Conservation (phyloP, 2,888 invertebrate species). For the Lacanobia oleracea region DNA sequence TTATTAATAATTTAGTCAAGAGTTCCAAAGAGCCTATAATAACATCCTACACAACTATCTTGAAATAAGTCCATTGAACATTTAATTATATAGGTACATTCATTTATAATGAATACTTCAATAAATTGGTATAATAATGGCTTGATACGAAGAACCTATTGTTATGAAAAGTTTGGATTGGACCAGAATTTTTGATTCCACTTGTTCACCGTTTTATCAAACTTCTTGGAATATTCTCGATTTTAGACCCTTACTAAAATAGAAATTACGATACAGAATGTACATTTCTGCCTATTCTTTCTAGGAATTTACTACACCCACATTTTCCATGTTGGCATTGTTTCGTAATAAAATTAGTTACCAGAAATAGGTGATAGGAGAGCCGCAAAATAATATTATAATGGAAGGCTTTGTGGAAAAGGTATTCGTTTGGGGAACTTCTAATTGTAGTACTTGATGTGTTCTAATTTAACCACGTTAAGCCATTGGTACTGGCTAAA, state of each 20-base stretch:
- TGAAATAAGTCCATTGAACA: neutral
- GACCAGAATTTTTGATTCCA: neutral
- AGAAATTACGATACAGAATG: neutral
- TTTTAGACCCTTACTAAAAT: neutral
- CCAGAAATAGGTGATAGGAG: no score
- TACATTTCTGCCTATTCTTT: neutral
- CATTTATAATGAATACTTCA: constrained; percentile 6
- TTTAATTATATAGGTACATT: neutral
- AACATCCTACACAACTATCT: constrained; percentile 4
- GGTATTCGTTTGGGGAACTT: no score
- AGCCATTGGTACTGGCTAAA: no score
- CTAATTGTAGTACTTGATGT: no score
- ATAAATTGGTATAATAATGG: constrained; percentile 9
- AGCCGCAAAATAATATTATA: neutral
- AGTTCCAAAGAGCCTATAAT: neutral
- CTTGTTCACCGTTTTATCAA: neutral
- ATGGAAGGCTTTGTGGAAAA: no score
- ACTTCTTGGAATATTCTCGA: neutral
- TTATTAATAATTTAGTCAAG: constrained; percentile 2
- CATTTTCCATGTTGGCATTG: neutral
- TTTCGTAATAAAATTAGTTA: neutral
- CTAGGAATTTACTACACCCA: neutral
- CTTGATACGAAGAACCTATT: neutral
- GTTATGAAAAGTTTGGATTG: constrained; percentile 5
- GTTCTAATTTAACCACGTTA: no score